Conservation (phyloP, 2,113 vertebrate species). For the Phasianus colchicus region DNA sequence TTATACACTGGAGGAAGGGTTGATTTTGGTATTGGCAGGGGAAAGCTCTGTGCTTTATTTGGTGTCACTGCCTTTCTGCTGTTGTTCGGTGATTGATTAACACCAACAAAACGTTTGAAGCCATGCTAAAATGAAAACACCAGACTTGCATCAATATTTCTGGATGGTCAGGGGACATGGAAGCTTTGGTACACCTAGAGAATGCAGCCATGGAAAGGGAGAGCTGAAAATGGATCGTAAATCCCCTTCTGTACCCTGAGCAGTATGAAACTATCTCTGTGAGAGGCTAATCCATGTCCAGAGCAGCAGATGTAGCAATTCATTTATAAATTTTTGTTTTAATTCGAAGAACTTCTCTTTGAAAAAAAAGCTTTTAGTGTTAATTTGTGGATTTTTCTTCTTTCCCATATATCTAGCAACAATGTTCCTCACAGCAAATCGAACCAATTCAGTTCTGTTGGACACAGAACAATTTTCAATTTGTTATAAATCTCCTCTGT, state of each 20-base stretch:
- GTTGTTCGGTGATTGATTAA: not conserved
- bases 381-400: not conserved
- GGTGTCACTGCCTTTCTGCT: not conserved
- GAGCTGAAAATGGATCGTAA: accelerated
- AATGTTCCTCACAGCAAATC: not conserved
- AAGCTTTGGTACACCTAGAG: not conserved
- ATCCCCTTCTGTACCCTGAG: not conserved
- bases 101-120: not conserved
- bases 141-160: not conserved
- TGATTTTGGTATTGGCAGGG: not conserved
- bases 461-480: not conserved
- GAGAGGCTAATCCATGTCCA: not conserved
- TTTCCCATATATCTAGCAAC: not conserved
- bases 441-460: not conserved
- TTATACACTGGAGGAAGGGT: not conserved
- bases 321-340: not conserved
- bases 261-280: not conserved
- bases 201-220: not conserved
- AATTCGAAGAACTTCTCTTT: not conserved
- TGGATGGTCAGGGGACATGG: not conserved
- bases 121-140: not conserved
- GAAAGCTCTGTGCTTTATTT: not conserved
- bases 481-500: not conserved
- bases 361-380: not conserved
- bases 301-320: not conserved